Evolutionary conservation across 2,888 invertebrate genomes (phyloP).

Genomic region (Hirtodrosophila duncani): DNA sequence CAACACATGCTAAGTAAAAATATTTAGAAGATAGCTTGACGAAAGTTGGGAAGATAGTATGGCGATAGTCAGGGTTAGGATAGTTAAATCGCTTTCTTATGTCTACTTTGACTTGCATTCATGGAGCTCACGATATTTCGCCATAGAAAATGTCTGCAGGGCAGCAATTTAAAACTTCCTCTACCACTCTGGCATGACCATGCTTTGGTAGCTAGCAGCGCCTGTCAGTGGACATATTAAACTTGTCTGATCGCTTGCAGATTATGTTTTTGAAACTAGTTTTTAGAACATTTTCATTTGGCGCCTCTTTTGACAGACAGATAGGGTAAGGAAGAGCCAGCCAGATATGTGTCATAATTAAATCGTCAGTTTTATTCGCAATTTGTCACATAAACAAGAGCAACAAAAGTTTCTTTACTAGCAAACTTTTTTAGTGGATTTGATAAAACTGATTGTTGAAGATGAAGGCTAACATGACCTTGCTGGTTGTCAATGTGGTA

Average conservation of each 20-base stretch:
- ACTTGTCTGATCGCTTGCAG: slow-evolving; percentile 65
- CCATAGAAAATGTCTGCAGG: too few relatives aligned
- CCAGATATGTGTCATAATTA: slow-evolving; percentile 52
- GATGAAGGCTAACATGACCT: slow-evolving; percentile 6
- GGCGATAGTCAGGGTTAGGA: too few relatives aligned
- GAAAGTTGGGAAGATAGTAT: too few relatives aligned
- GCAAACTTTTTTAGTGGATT: slow-evolving; percentile 36
- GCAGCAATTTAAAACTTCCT: slow-evolving; percentile 4
- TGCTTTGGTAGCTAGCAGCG: slow-evolving; percentile 34
- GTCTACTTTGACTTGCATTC: too few relatives aligned
- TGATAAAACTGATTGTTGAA: slow-evolving; percentile 34
- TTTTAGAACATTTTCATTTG: slow-evolving; percentile 53
- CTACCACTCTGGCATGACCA: background rate
- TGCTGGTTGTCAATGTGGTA: slow-evolving; percentile 28
- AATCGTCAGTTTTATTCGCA: slow-evolving; percentile 61
- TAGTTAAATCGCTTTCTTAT: too few relatives aligned
- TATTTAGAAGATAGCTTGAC: too few relatives aligned
- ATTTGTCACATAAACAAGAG: slow-evolving; percentile 42
- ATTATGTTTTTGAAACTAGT: slow-evolving; percentile 38
- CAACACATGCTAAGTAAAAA: too few relatives aligned
- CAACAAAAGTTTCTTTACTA: slow-evolving; percentile 48
- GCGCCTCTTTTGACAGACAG: slow-evolving; percentile 8
- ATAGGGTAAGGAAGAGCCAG: too few relatives aligned
- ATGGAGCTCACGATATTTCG: too few relatives aligned
- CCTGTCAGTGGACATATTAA: slow-evolving; percentile 63